Conservation (phyloP, 2,888 invertebrate species). For the Lasioglossum calceatum region DNA sequence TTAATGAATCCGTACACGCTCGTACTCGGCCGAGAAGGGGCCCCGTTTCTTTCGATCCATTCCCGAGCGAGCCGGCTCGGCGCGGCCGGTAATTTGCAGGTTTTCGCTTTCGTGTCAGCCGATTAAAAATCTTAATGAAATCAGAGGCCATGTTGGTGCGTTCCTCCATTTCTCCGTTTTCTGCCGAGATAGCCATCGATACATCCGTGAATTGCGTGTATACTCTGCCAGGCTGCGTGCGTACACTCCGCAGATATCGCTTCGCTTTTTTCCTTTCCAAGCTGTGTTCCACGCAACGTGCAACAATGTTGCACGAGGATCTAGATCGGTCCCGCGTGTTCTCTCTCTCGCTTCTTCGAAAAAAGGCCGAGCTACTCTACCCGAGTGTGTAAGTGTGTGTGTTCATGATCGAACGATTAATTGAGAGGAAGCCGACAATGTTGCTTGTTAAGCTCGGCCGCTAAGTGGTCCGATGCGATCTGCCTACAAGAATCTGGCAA, state of each 20-base stretch:
- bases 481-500: not conserved
- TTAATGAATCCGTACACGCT: not conserved
- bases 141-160: slow-evolving; percentile 13
- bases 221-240: slow-evolving; percentile 16
- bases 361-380: not conserved
- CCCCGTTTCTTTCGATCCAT: not conserved
- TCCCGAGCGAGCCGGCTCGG: not conserved
- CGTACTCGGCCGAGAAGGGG: not conserved
- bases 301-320: slow-evolving; percentile 6
- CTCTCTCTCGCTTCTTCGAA: not conserved
- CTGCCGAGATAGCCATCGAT: slow-evolving; percentile 48
- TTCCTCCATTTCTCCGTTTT: slow-evolving; percentile 24
- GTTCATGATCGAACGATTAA: slow-evolving; percentile 28
- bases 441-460: not conserved
- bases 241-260: slow-evolving; percentile 15
- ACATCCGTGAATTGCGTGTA: slow-evolving; percentile 50
- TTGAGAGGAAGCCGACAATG: slow-evolving; percentile 1
- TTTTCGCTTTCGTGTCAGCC: not conserved
- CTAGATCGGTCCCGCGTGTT: slow-evolving; percentile 14
- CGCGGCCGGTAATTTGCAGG: slow-evolving; percentile 15
- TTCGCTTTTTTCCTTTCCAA: not conserved
- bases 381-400: not conserved
- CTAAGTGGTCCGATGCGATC: slow-evolving; percentile 1
- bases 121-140: slow-evolving; percentile 53
- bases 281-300: not conserved